phyloP scores from a whole-genome alignment of 2,113 vertebrate genomes.

The Platysternon megacephalum region DNA sequence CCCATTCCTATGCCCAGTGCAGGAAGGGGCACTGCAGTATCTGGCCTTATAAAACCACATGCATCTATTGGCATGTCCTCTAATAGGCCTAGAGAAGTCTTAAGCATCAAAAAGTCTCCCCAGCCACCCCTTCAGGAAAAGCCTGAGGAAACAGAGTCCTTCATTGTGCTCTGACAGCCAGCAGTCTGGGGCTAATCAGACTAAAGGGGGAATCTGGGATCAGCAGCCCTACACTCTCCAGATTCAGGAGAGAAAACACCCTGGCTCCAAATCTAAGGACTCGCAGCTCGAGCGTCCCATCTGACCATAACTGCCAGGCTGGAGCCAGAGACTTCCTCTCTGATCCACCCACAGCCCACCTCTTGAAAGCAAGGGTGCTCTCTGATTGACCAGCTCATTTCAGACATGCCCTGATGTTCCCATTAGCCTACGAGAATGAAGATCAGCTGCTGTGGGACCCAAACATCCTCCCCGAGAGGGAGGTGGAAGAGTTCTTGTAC shows the following conservation, averaged over 20 bases:
- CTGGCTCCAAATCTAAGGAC: not conserved
- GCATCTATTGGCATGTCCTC: not conserved
- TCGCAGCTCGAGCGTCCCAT: not conserved
- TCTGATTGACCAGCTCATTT: slow-evolving; percentile 35
- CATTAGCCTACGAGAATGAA: slow-evolving; percentile 86
- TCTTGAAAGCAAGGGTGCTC: slow-evolving; percentile 22
- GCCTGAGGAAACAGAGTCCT: not conserved
- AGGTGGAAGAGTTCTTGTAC: slow-evolving; percentile 91
- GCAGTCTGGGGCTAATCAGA: not conserved
- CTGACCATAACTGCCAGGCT: not conserved
- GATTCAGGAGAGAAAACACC: not conserved
- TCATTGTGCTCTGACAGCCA: not conserved
- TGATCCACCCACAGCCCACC: not conserved
- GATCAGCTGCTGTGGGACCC: slow-evolving; percentile 96
- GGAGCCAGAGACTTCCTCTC: not conserved
- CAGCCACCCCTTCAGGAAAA: not conserved
- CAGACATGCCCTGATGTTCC: not conserved
- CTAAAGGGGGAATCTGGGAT: not conserved
- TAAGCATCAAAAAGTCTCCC: not conserved
- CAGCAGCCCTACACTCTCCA: not conserved
- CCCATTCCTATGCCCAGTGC: not conserved
- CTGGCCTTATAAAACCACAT: not conserved
- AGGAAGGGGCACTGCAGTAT: not conserved
- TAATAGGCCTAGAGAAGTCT: not conserved
- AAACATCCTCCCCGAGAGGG: slow-evolving; percentile 82